Percentiles rank a stretch among this genome's conserved stretches.
Conservation (phyloP, 2,888 invertebrate genomes). For the Caradrina clavipalpis region DNA sequence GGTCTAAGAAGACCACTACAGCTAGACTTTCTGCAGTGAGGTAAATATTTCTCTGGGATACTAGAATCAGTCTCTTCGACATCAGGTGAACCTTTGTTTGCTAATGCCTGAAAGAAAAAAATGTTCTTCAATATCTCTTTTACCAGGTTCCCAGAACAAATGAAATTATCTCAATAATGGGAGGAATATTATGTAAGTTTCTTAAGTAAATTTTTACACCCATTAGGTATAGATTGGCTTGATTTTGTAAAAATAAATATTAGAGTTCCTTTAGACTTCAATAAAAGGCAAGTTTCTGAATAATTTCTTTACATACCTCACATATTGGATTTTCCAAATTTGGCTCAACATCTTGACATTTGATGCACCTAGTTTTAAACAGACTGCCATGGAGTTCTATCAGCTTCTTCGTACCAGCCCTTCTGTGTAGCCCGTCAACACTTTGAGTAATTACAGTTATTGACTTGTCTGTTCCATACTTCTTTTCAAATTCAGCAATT, state of each 20-base stretch:
- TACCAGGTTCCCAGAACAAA: too few relatives aligned
- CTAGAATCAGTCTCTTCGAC: slow-evolving; percentile 86
- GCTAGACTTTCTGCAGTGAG: slow-evolving; percentile 92
- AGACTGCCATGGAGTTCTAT: slow-evolving; percentile 96
- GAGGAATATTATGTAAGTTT: too few relatives aligned
- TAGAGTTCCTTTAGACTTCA: not conserved
- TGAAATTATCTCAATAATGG: too few relatives aligned
- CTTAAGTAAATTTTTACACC: too few relatives aligned
- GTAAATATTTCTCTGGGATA: slow-evolving; percentile 93
- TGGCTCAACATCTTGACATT: slow-evolving; percentile 89
- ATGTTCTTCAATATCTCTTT: not conserved
- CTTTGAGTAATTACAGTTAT: slow-evolving; percentile 96
- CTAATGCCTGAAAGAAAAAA: slow-evolving; percentile 77
- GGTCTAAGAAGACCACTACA: slow-evolving; percentile 94
- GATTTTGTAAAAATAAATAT: too few relatives aligned
- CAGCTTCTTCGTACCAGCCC: slow-evolving; percentile 94
- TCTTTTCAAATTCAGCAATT: slow-evolving; percentile 91
- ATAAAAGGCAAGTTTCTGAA: not conserved
- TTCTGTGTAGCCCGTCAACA: slow-evolving; percentile 96
- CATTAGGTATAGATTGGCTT: too few relatives aligned
- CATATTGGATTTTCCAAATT: slow-evolving; percentile 94
- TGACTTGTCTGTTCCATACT: slow-evolving; percentile 82
- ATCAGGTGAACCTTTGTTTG: slow-evolving; percentile 92
- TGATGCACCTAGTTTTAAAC: slow-evolving; percentile 91
- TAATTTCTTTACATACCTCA: slow-evolving; percentile 81